Percentiles rank a stretch among this genome's conserved stretches.
Evolutionary conservation across 2,888 invertebrate species (phyloP).

Genomic region (Cabera pusaria): DNA sequence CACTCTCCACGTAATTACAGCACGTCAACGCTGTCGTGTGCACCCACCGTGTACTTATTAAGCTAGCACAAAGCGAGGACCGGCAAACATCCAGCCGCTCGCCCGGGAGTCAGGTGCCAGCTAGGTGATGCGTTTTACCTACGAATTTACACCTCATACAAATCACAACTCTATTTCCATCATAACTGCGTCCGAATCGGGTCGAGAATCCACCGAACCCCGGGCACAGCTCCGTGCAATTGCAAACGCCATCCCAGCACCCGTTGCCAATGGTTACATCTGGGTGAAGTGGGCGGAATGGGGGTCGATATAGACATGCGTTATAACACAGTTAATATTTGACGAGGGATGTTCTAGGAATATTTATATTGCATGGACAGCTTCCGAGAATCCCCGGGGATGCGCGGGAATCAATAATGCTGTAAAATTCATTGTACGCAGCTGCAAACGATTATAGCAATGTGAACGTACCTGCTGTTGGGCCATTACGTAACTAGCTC

Average conservation of each 20-base stretch:
- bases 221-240: conserved; percentile 41
- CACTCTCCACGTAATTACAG: conserved; percentile 54
- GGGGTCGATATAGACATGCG: conserved; percentile 41
- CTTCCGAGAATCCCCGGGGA: conserved; percentile 42
- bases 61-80: conserved; percentile 48
- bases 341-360: conserved; percentile 53
- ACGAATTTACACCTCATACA: conserved; percentile 32
- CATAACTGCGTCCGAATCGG: conserved; percentile 23
- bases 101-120: conserved; percentile 51
- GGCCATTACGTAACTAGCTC: no score
- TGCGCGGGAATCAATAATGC: conserved; percentile 46
- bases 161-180: conserved; percentile 35
- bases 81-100: conserved; percentile 40
- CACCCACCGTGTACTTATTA: conserved; percentile 44
- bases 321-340: conserved; percentile 59
- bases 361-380: conserved; percentile 51
- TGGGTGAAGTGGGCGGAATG: conserved; percentile 40
- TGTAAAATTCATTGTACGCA: conserved; percentile 36
- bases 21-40: conserved; percentile 53
- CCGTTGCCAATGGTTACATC: conserved; percentile 59
- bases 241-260: conserved; percentile 44
- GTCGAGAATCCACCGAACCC: conserved; percentile 22
- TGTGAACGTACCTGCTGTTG: no score
- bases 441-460: conserved; percentile 28
- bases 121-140: conserved; percentile 53